Percentiles rank a stretch among this genome's conserved stretches.
Evolutionary conservation across 1,140 invertebrate species (phyloP).

Genomic region (Nymphalis io): DNA sequence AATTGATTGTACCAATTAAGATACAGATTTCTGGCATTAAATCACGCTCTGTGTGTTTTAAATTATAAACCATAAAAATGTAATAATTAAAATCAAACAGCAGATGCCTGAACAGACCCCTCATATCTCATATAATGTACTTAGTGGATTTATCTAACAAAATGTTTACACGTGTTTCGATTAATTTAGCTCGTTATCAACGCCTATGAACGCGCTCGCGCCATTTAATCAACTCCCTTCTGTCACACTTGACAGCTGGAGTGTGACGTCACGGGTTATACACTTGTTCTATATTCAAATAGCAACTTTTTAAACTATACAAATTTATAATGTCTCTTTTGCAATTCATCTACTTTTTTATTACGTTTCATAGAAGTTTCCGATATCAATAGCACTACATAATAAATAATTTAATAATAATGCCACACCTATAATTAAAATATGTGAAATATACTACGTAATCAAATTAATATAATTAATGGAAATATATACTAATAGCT

Average conservation of each 20-base stretch:
- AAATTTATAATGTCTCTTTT: not conserved
- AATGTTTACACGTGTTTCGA: constrained; percentile 74
- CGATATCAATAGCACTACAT: constrained; percentile 1
- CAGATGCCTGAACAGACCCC: constrained; percentile 47
- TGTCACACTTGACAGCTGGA: constrained; percentile 52
- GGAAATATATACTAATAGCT: constrained; percentile 59
- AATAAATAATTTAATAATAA: constrained; percentile 23
- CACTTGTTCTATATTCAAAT: constrained; percentile 5
- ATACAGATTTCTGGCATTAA: constrained; percentile 49
- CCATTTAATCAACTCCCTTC: constrained; percentile 61
- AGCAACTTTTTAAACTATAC: not conserved
- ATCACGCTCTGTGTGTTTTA: constrained; percentile 62
- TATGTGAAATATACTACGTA: constrained; percentile 45
- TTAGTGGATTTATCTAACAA: constrained; percentile 68
- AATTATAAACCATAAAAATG: constrained; percentile 67
- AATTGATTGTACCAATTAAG: constrained; percentile 59
- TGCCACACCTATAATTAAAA: constrained; percentile 35
- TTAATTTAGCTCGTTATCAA: constrained; percentile 75
- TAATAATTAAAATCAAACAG: constrained; percentile 61
- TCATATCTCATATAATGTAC: constrained; percentile 44
- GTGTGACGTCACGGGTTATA: constrained; percentile 32
- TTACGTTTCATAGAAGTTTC: constrained; percentile 3
- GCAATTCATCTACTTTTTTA: not conserved
- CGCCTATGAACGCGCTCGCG: constrained; percentile 51
- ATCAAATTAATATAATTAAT: constrained; percentile 54